These are phyloP conservation scores for Hymenochirus boettgeri DNA, from an alignment of 2,113 vertebrate species.

Conservation along the genomic window DNA sequence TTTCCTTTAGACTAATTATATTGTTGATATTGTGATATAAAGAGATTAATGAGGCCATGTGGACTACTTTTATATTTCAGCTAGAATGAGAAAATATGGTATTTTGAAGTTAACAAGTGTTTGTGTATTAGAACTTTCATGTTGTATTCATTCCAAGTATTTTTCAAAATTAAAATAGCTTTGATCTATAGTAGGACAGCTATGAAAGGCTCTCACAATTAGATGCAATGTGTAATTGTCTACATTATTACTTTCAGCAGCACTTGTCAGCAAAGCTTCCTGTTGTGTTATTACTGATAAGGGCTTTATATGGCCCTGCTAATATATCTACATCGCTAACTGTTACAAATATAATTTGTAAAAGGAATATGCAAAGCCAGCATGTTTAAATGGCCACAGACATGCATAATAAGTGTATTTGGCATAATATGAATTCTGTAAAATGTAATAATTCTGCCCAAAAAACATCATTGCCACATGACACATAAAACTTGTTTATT, in stretches of 20 bases:
- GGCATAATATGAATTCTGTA: background rate
- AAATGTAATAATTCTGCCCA: background rate
- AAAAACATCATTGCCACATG: too few relatives aligned
- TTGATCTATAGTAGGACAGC: background rate
- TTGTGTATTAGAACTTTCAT: background rate
- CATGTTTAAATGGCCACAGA: background rate
- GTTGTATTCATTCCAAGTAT: background rate
- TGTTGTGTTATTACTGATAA: constrained; percentile 5
- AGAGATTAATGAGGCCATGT: background rate
- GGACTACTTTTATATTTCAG: background rate
- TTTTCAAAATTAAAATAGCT: background rate
- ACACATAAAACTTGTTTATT: too few relatives aligned
- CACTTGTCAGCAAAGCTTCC: constrained; percentile 1
- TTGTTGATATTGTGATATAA: background rate
- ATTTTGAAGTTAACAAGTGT: too few relatives aligned
- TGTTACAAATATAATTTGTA: background rate
- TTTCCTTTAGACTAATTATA: background rate
- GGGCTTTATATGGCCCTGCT: constrained; percentile 2
- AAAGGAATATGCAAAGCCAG: background rate
- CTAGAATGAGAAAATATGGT: too few relatives aligned
- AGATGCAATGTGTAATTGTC: background rate
- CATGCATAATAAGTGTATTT: background rate
- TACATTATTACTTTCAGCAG: background rate
- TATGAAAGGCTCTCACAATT: background rate
- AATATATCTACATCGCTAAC: background rate